Conservation (phyloP, 1,140 invertebrate species). For the Drosophila sulfurigaster region DNA sequence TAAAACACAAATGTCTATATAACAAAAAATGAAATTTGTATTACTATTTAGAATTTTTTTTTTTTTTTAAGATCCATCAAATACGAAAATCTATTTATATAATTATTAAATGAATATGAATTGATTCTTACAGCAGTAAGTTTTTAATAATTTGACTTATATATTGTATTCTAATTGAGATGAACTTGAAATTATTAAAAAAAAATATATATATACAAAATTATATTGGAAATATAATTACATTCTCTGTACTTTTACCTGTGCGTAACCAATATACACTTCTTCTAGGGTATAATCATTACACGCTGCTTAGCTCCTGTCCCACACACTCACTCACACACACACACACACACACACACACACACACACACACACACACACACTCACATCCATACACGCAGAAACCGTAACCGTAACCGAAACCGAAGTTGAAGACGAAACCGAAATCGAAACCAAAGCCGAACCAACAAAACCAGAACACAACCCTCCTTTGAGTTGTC, state of each 20-base stretch:
- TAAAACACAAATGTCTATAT: too few species aligned
- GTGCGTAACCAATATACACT: background rate
- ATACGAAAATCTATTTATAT: too few species aligned
- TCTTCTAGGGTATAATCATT: conserved; percentile 53
- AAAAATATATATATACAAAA: too few species aligned
- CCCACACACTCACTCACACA: conserved; percentile 38
- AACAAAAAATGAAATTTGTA: too few species aligned
- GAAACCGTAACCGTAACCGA: conserved; percentile 37
- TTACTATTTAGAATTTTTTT: too few species aligned
- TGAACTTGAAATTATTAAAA: too few species aligned
- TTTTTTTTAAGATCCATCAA: too few species aligned
- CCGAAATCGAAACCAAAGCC: conserved; percentile 26
- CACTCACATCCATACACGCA: conserved; percentile 8
- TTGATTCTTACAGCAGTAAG: too few species aligned
- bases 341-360: background rate
- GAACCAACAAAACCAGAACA: conserved; percentile 6
- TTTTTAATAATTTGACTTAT: too few species aligned
- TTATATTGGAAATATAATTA: background rate
- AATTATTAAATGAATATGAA: too few species aligned
- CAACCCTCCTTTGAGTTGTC: conserved; percentile 5
- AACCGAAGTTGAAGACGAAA: conserved; percentile 26
- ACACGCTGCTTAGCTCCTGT: conserved; percentile 78
- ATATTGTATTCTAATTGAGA: too few species aligned
- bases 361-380: conserved; percentile 21
- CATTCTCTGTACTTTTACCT: background rate